A percentile compares a stretch with the other conserved stretches of the same genome.
phyloP scores from a whole-genome alignment of 2,888 invertebrate species.

The Archips xylosteana region DNA sequence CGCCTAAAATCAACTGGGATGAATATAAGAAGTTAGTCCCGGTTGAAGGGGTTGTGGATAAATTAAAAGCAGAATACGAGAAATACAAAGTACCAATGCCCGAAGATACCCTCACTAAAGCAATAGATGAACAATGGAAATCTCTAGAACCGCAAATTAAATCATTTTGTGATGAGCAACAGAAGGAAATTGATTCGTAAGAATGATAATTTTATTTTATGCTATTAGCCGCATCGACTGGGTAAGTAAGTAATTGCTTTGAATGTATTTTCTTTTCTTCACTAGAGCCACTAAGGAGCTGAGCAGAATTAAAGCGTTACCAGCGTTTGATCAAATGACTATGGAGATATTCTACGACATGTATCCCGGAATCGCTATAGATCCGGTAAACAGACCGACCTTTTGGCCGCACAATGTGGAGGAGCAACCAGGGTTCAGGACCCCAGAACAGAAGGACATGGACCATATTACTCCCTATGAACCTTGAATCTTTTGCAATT shows the following conservation, averaged over 20 bases:
- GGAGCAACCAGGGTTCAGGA: constrained; percentile 66
- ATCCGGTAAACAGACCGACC: constrained; percentile 66
- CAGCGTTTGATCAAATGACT: constrained; percentile 70
- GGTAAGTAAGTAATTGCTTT: not conserved
- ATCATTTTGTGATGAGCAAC: constrained; percentile 57
- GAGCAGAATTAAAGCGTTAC: constrained; percentile 62
- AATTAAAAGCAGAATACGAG: constrained; percentile 63
- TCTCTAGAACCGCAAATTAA: constrained; percentile 62
- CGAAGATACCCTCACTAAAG: constrained; percentile 57
- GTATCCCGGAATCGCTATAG: constrained; percentile 61
- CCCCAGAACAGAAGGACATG: constrained; percentile 51
- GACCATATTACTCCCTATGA: constrained; percentile 37
- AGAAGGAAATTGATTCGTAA: constrained; percentile 63
- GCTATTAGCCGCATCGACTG: too few relatives aligned
- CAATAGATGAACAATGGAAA: constrained; percentile 70
- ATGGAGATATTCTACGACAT: constrained; percentile 69
- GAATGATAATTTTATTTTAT: constrained; percentile 29
- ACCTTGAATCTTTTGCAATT: not conserved
- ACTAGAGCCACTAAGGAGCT: constrained; percentile 65
- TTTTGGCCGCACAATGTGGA: constrained; percentile 76
- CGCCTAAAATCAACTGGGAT: constrained; percentile 75
- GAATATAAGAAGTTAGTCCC: constrained; percentile 66
- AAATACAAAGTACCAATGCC: constrained; percentile 67
- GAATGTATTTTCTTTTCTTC: constrained; percentile 11
- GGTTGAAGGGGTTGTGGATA: constrained; percentile 65